phyloP scores from a whole-genome alignment of 2,797 vertebrate genomes.

The Stomatorhinus walkeri region DNA sequence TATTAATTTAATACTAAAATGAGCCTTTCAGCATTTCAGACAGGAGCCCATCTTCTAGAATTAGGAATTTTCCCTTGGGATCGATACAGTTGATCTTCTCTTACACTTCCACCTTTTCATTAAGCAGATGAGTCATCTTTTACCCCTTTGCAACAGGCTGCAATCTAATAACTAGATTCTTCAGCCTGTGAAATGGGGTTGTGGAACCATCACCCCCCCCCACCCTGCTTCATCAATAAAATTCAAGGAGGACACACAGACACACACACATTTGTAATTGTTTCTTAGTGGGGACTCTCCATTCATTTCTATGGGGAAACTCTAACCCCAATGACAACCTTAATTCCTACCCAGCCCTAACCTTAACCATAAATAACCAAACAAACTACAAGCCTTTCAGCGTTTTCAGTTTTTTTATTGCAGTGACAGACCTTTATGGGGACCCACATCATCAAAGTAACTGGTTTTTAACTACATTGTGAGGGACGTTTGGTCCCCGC shows the following conservation, averaged over 20 bases:
- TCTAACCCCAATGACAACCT: too few species aligned
- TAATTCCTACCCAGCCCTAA: too few species aligned
- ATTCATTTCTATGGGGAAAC: too few species aligned
- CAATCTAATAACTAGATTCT: not conserved
- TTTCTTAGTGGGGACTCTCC: too few species aligned
- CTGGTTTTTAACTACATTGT: too few species aligned
- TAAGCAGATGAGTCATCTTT: not conserved
- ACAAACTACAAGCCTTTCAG: too few species aligned
- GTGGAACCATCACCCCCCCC: not conserved
- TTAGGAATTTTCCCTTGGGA: not conserved
- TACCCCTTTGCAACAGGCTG: not conserved
- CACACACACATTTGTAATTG: too few species aligned
- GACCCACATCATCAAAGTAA: too few species aligned
- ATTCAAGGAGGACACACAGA: not conserved
- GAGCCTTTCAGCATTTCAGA: not conserved
- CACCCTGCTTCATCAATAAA: not conserved
- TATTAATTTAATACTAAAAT: not conserved
- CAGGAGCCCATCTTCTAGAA: not conserved
- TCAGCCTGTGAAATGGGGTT: not conserved
- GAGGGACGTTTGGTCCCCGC: too few species aligned
- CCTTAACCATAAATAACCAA: too few species aligned
- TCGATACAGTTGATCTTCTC: not conserved
- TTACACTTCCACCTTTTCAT: not conserved
- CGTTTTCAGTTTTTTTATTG: too few species aligned
- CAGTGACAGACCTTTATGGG: too few species aligned